Conservation (phyloP, 2,888 invertebrate genomes). For the Amphimallon solstitiale region DNA sequence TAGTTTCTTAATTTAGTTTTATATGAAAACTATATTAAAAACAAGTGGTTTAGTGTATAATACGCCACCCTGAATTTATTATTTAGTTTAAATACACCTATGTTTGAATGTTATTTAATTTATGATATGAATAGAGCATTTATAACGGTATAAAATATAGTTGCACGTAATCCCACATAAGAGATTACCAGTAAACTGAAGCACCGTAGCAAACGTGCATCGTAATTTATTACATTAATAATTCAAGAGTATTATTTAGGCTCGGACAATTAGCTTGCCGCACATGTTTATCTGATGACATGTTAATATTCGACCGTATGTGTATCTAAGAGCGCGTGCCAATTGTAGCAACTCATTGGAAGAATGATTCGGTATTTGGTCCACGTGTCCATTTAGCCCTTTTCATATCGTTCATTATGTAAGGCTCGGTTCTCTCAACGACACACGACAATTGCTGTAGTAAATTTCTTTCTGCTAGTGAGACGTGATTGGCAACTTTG, state of each 20-base stretch:
- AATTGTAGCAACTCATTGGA: slow-evolving; percentile 6
- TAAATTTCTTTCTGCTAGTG: slow-evolving; percentile 14
- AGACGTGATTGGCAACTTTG: slow-evolving; percentile 36
- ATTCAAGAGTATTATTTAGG: slow-evolving; percentile 16
- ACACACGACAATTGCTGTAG: slow-evolving; percentile 18
- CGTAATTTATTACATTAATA: slow-evolving; percentile 27
- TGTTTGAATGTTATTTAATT: no score
- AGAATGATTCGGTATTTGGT: slow-evolving; percentile 3
- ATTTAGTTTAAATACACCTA: no score
- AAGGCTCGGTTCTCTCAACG: slow-evolving; percentile 1
- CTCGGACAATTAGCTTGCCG: slow-evolving; percentile 17
- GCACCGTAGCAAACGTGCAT: background rate
- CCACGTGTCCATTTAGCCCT: slow-evolving; percentile 27
- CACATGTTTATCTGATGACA: slow-evolving; percentile 10
- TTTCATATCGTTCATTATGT: slow-evolving; percentile 23
- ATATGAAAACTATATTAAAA: no score
- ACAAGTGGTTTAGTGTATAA: no score
- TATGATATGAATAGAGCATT: no score
- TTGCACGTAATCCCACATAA: slow-evolving; percentile 12
- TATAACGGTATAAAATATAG: slow-evolving; percentile 14
- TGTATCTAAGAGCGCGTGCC: slow-evolving; percentile 17
- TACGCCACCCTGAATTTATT: no score
- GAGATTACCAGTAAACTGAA: background rate
- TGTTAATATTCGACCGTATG: slow-evolving; percentile 16
- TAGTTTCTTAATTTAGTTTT: no score